Base-by-base conservation (phyloP, 2,888 invertebrate species). In the Chouioia cunea region DNA sequence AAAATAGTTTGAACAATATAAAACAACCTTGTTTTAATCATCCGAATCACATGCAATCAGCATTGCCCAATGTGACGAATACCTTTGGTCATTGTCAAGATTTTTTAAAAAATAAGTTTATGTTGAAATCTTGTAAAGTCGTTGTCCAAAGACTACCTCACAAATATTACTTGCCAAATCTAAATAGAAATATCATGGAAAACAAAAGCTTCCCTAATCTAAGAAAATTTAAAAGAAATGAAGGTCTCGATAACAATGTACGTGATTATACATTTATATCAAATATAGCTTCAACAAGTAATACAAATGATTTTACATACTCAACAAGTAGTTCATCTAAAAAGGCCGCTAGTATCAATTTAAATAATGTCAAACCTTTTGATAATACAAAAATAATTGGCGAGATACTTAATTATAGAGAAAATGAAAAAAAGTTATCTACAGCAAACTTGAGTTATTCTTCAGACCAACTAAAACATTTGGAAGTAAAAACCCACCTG, bases 71-170 rank as follows among this genome's bases (percentile, higher is more conserved):
- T n/a, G n/a, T n/a, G 10, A 36, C 10, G 12, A 36, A 6, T 36
- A 10, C 6, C 36, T 10, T 8, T 12, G 12, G 36, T 36, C 6
- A 6, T 12, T 36, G 6, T 36, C 6, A 36, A 10, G 36, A 36
- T 6, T 36, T 36, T 10, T 8, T 36, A 2, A 36, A 36, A 2
- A 66, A 53, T 4, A 46, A 18, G 10, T 62, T 44, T 2, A 27
- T 64, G 46, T 27, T 63, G 22, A 63, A 58, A 52, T 4, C 48
- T 6, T 14, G 56, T 4, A 27, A 0, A 6, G 6, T 69, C 52
- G 4, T 15, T 50, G 16, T 63, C 4, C 20, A 46, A 15, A 57
- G 16, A n/a, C 52, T 69, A 14, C 63, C 63, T 18, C 44, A 54
- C 15, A 57, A 4, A n/a, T 63, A 57, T 57, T 14, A 20, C 23